Evolutionary conservation across 2,888 invertebrate genomes (phyloP), one percentile per base, ranked within the genome.

Genomic region (Drosophila parthenogenetica): DNA sequence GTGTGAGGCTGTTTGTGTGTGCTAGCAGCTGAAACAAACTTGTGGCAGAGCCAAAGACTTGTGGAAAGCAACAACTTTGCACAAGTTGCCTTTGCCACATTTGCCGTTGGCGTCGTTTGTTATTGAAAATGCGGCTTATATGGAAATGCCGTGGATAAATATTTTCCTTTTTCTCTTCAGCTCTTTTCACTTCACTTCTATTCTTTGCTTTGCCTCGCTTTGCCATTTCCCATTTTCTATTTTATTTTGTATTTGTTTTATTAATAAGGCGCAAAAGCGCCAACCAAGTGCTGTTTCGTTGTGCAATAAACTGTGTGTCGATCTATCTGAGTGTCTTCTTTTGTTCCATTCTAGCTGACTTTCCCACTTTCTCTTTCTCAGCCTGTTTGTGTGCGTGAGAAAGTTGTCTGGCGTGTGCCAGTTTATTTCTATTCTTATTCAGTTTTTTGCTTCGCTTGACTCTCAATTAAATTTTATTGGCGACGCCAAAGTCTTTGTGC

Each of bases 111-210:
- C 69, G 46, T 46, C 68, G 53, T 68, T 73, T 81, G 81, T 80
- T 84, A 86, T 84, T 86, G 85, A 83, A 85, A 85, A 73, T 83
- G 79, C 75, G 89, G 85, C 72, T 86, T 88, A 79, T 79, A 78
- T 72, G 84, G 65, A 83, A 85, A 86, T 88, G 66, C 79, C 69
- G 50, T 65, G 77, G 66, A 49, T 54, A 73, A 75, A 68, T 61
- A 58, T 45, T 55, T 51, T 66, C 54, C 35, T 11, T 40, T 17
- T 46, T 46, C 14, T 22, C 35, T 40, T 35, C 19, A 8, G 35
- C 35, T 32, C 42, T 35, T 42, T 5, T 22, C 22, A 22, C 22
- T 42, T 22, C 32, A 11, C 19, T 45, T 49, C 25, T 42, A 10
- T 54, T 11, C n/a, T 13, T 13, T 48, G 49, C 16, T 51, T 50